These are phyloP conservation scores for Pteropus rufus DNA, from an alignment of 2,797 vertebrate genomes.

Conservation along the genomic window DNA sequence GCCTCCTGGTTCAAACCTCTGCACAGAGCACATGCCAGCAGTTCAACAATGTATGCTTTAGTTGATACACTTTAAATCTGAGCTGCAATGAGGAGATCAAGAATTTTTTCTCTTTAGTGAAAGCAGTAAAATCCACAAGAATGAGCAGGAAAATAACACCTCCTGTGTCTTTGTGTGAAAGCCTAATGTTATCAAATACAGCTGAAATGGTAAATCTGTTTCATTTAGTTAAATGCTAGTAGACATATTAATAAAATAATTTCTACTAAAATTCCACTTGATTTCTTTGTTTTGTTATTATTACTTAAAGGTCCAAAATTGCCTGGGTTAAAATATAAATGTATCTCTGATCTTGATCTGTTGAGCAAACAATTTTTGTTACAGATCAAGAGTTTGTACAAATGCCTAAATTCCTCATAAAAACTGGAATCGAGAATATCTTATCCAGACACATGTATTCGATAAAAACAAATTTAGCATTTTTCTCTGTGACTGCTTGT, in stretches of 20 bases:
- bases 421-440: neutral
- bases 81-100: slow-evolving; percentile 72
- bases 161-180: slow-evolving; percentile 19
- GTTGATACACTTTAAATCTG: slow-evolving; percentile 79
- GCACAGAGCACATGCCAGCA: slow-evolving; percentile 80
- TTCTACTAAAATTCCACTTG: neutral
- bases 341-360: neutral
- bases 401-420: neutral
- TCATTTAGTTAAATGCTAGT: neutral
- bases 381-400: neutral
- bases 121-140: slow-evolving; percentile 69
- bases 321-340: neutral
- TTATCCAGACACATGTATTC: neutral
- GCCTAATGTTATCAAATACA: neutral
- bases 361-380: neutral
- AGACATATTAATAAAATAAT: neutral
- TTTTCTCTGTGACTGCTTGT: neutral
- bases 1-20: slow-evolving; percentile 82
- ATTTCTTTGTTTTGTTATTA: neutral
- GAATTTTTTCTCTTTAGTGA: slow-evolving; percentile 80
- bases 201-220: neutral
- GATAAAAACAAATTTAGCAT: neutral
- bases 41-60: slow-evolving; percentile 83
- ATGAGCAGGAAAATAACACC: slow-evolving; percentile 51
- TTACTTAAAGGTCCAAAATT: neutral